Evolutionary conservation across 2,113 vertebrate species (phyloP).

Genomic region (Accipiter cooperii): DNA sequence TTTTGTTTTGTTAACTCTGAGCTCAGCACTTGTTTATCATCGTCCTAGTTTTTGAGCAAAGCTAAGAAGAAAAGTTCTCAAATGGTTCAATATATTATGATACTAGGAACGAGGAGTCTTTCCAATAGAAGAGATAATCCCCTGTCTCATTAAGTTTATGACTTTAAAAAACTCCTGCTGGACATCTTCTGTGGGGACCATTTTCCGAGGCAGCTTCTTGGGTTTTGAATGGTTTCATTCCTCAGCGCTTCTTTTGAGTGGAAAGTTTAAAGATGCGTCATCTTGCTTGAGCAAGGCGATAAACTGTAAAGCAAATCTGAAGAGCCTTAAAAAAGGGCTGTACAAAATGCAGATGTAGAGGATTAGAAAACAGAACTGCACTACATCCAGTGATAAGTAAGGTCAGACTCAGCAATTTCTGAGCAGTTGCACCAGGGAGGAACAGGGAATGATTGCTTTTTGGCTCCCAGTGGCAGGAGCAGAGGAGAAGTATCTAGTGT

Average conservation of each 20-base stretch:
- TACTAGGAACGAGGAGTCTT: neutral
- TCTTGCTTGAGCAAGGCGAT: conserved; percentile 19
- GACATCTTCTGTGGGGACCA: neutral
- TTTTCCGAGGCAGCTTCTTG: conserved; percentile 18
- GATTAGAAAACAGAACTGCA: conserved; percentile 40
- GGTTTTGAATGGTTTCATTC: conserved; percentile 33
- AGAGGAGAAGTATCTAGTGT: neutral
- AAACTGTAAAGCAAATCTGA: conserved; percentile 44
- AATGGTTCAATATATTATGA: neutral
- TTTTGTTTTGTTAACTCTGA: neutral
- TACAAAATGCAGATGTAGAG: conserved; percentile 54
- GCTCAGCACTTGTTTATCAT: neutral
- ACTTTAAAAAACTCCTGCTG: conserved; percentile 5
- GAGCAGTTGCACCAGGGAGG: conserved; percentile 18
- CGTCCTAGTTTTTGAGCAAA: neutral
- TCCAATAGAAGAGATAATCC: conserved; percentile 5
- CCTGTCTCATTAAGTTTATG: conserved; percentile 12
- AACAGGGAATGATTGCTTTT: neutral
- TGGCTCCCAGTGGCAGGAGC: neutral
- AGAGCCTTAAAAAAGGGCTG: conserved; percentile 38
- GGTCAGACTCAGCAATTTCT: conserved; percentile 37
- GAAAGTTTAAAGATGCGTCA: conserved; percentile 52
- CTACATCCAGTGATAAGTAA: conserved; percentile 45
- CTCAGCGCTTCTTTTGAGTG: conserved; percentile 35
- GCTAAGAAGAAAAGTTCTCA: neutral